Conservation (phyloP, 2,113 vertebrate species). For the Piprites chloris region DNA sequence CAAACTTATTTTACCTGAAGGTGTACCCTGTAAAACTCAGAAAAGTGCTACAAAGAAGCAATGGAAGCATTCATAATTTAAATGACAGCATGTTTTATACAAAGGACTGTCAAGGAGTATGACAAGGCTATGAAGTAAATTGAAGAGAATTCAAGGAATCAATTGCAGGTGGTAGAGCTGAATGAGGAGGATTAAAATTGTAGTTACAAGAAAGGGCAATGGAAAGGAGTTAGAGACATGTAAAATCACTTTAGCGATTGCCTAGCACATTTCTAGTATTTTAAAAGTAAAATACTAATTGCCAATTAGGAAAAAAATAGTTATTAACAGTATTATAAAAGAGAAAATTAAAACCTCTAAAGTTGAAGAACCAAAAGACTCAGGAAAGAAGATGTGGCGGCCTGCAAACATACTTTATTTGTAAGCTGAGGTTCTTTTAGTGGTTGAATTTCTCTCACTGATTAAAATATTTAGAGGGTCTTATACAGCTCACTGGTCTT, state of each 20-base stretch:
- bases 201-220: not conserved
- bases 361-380: not conserved
- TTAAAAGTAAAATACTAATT: not conserved
- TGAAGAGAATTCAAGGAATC: not conserved
- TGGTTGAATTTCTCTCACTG: not conserved
- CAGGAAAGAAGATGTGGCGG: not conserved
- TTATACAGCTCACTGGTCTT: not conserved
- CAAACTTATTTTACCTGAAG: slow-evolving; percentile 22
- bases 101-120: slow-evolving; percentile 23
- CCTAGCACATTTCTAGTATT: not conserved
- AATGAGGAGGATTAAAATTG: not conserved
- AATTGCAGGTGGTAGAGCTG: not conserved
- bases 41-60: slow-evolving; percentile 15
- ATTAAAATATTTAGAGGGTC: not conserved
- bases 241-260: not conserved
- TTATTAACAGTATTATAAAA: not conserved
- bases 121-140: slow-evolving; percentile 16
- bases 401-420: not conserved
- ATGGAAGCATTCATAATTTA: slow-evolving; percentile 40
- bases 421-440: not conserved
- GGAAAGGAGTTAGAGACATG: not conserved
- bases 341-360: not conserved
- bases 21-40: not conserved
- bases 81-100: slow-evolving; percentile 44
- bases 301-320: not conserved